Conservation (phyloP, 2,113 vertebrate species). For the Dipodomys ordii region DNA sequence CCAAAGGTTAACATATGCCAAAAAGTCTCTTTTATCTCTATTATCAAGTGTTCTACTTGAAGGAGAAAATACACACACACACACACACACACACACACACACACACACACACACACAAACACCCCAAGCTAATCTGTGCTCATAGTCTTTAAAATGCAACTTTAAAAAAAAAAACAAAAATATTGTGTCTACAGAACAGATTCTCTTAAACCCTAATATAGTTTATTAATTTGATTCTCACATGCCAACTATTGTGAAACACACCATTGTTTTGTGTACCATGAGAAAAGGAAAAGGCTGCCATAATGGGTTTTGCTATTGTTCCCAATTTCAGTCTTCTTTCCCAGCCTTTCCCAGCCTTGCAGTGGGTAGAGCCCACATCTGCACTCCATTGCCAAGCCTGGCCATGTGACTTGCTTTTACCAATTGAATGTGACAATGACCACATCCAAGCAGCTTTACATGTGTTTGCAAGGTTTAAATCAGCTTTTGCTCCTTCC, state of each 20-base stretch:
- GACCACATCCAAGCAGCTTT: neutral
- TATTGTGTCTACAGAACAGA: neutral
- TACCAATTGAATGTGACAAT: constrained; percentile 2
- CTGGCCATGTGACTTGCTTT: constrained; percentile 11
- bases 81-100: neutral
- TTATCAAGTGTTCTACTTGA: constrained; percentile 32
- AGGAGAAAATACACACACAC: constrained; percentile 47
- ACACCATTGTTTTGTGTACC: constrained; percentile 33
- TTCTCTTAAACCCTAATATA: neutral
- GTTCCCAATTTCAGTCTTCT: constrained; percentile 32
- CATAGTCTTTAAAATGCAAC: constrained; percentile 39
- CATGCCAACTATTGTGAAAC: constrained; percentile 30
- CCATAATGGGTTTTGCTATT: neutral
- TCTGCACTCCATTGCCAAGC: neutral
- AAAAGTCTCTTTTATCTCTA: neutral
- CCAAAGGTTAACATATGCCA: neutral
- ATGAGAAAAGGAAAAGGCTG: neutral
- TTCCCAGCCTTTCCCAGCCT: neutral
- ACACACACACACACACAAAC: constrained; percentile 30
- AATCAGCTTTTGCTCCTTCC: neutral
- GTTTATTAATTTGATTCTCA: neutral
- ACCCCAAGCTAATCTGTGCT: neutral
- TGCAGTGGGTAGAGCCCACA: neutral
- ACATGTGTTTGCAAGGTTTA: neutral
- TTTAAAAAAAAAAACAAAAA: neutral